Base-by-base conservation (phyloP, 2,797 vertebrate species). In the Dendrocincla tyrannina region DNA sequence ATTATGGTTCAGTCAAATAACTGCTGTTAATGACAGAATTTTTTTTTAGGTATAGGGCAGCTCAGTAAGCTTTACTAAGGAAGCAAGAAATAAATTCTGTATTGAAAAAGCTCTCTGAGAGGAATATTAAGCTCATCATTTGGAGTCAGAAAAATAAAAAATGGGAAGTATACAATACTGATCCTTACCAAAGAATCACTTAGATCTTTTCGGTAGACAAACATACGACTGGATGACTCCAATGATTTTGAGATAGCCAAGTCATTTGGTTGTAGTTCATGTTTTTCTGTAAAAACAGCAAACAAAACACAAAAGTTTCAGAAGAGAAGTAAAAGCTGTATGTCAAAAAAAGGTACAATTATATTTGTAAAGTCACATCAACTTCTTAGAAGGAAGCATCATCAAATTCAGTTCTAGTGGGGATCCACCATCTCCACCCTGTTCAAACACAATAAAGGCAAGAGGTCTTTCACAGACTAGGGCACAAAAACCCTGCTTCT, bases 141-240 rank as follows among this genome's bases (percentile, higher is more conserved):
- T 41, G 24, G 17, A 89, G 22, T 59, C 30, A 84, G 17, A 78
- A 18, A 69, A 83, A 81, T 9, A 1, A 56, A 81, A 94, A 69
- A 41, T 13, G 5, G 13, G 5, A 95, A 73, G 32, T 39, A 66
- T 15, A 63, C 3, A 75, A 78, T 27, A 72, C 7, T 37, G 19
- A 89, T 58, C 90, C 98, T 98, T 98, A 99, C 99, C 98, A 98
- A 97, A 93, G 99, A 98, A 95, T 99, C 98, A 5, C 98, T 98
- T 77, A 98, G 97, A 95, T 99, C 98, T 97, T 98, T 99, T 97
- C 98, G 98, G 97, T 98, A 99, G 44, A 99, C 98, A 85, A 99
- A 99, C 91, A 99, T 98, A 72, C 99, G 98, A 96, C 98, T 98
- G n/a, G 98, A 98, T 5, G 98, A 95, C 58, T 98, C 98, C 10